Base-by-base conservation (phyloP, 2,888 invertebrate species). In the Eurytoma adleriae region DNA sequence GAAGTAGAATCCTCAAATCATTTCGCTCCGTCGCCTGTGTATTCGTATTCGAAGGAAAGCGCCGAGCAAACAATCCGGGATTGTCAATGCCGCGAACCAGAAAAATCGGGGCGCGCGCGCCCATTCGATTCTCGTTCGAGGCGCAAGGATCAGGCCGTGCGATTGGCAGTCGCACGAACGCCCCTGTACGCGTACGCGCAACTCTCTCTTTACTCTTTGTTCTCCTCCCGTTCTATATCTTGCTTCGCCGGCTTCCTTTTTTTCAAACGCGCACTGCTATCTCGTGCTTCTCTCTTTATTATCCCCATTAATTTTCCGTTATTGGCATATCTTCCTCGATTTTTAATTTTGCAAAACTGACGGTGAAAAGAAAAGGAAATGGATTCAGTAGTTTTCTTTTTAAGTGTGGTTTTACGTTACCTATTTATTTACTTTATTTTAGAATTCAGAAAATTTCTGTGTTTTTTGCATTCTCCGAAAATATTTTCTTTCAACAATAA, bases 161-260 rank as follows among this genome's bases (percentile, higher is more conserved):
- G 59, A 79, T 79, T 75, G 74, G 66, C 75, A 71, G 69, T 64
- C 77, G 81, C 80, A 79, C 70, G 83, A 83, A 66, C 67, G 78
- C 66, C 57, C 75, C 62, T 70, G 64, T 73, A 70, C 61, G 56
- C 59, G 74, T 24, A 56, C 70, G 20, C 48, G 13, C 16, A 7
- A 18, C 40, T 20, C 20, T 1, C 74, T n/a, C 52, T 50, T 4
- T 54, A 1, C n/a, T 30, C 12, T 48, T 14, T 27, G 20, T 50
- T 61, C 50, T 61, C 64, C 59, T 61, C 57, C 50, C 18, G 61
- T 3, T 52, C 16, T 74, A 2, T 52, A n/a, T 50, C 4, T 27
- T 56, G 52, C 40, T 64, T 16, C 20, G n/a, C 30, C 4, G 30
- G 30, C 30, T 30, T 30, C 30, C 3, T 30, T 30, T 30, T 30